Evolutionary conservation across 2,888 invertebrate genomes (phyloP), one percentile per base, ranked within the genome.

Genomic region (Stomorhina lunata): DNA sequence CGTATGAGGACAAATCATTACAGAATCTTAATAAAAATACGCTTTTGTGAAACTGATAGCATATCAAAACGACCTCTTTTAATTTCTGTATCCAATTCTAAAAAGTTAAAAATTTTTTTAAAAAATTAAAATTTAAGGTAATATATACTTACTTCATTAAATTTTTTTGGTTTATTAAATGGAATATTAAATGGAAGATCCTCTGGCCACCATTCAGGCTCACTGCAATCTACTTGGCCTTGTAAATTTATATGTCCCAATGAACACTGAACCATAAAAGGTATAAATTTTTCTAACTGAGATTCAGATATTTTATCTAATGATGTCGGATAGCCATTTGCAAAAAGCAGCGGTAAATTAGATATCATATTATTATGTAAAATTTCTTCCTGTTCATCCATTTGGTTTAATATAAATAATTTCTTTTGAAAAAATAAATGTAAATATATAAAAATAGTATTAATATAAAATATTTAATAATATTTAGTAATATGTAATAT

Each of bases 211-310:
- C 95, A 95, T 83, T 93, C 93, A 20, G 95, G 95, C 88, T 94
- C 93, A 84, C 88, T 86, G 86, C 91, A 88, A 90, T 92, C 90
- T 50, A 88, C 87, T 86, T 89, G 89, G 68, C 88, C 88, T 78
- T 90, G 90, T 77, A 90, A 85, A 79, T 92, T 92, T 73, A 93
- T 93, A 87, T 94, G 93, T 61, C 94, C 95, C 92, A 94, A 92
- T 57, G 95, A 95, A 92, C 95, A 95, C 88, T 95, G 94, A 85
- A 95, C 94, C 94, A 95, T 94, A 89, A 95, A 95, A 84, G 94
- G 94, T 87, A 95, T 93, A 89, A 95, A 95, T 86, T 93, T 93
- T 91, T 95, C 95, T 86, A 95, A 90, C 88, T 95, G 94, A 75
- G 90, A 91, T 88, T 93, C 92, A 29, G 93, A 92, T 85, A 95